phyloP scores from a whole-genome alignment of 2,113 vertebrate species.

The Tragelaphus scriptus region DNA sequence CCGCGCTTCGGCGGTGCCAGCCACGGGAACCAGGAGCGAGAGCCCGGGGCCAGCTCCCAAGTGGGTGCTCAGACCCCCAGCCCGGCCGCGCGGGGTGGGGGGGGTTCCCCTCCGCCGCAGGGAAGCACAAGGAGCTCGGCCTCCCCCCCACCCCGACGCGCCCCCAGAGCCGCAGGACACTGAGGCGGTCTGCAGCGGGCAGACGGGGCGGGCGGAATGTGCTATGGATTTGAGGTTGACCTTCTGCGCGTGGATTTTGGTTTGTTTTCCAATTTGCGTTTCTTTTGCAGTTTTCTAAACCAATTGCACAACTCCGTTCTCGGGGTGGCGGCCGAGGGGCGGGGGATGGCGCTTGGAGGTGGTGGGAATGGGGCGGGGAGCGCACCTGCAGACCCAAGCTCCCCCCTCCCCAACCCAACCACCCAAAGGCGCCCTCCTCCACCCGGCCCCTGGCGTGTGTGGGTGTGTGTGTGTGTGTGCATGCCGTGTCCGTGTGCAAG shows the following conservation, averaged over 20 bases:
- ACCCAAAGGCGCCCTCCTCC: neutral
- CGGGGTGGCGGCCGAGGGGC: conserved; percentile 55
- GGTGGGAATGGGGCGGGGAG: conserved; percentile 36
- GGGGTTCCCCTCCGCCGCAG: conserved; percentile 1
- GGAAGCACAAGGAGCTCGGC: conserved; percentile 67
- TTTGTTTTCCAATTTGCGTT: conserved; percentile 45
- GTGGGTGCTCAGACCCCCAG: conserved; percentile 14
- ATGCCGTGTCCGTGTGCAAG: conserved; percentile 58
- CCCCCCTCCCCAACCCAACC: neutral
- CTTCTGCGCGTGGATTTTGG: conserved; percentile 42
- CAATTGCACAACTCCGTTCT: conserved; percentile 71
- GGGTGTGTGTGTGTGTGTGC: conserved; percentile 55
- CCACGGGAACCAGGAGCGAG: conserved; percentile 23
- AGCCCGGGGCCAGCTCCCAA: conserved; percentile 37
- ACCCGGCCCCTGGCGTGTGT: conserved; percentile 29
- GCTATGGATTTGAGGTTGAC: conserved; percentile 52
- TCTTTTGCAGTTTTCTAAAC: conserved; percentile 68
- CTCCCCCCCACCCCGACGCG: conserved; percentile 11
- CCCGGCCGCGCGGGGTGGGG: neutral
- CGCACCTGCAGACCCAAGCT: conserved; percentile 9
- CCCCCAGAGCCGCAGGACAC: neutral
- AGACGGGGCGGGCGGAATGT: neutral
- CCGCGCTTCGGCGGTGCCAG: conserved; percentile 40
- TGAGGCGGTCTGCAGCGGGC: neutral
- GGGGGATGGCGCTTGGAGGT: neutral